These are phyloP conservation scores for Sycophila sp. DNA, from an alignment of 1,140 invertebrate genomes.

Conservation along the genomic window DNA sequence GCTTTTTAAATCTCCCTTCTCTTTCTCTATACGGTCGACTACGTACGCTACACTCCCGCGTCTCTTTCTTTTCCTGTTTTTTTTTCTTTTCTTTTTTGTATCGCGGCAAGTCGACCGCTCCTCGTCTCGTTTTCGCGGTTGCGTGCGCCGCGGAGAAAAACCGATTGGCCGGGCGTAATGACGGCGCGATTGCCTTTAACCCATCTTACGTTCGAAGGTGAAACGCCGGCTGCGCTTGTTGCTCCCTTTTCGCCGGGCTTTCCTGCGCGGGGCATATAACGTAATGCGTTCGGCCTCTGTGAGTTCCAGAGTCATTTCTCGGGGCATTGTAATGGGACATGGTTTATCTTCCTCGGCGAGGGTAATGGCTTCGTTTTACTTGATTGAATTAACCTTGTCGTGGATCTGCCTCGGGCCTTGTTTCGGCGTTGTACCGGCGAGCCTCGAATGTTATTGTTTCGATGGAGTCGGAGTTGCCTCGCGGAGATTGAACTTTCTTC, in stretches of 20 bases:
- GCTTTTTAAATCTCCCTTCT: not conserved
- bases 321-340: not conserved
- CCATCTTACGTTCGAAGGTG: not conserved
- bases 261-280: not conserved
- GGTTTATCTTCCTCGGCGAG: not conserved
- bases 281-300: conserved; percentile 3
- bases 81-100: conserved; percentile 7
- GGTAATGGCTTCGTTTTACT: not conserved
- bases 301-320: conserved; percentile 5
- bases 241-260: not conserved
- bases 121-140: conserved; percentile 18
- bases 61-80: not conserved
- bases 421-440: no score
- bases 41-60: not conserved
- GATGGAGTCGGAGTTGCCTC: no score
- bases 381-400: conserved; percentile 12
- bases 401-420: no score
- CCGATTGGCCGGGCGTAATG: not conserved
- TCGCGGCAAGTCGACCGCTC: no score
- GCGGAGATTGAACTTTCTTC: no score
- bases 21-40: not conserved
- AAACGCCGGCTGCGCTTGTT: not conserved
- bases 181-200: conserved; percentile 1
- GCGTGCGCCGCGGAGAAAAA: conserved; percentile 4
- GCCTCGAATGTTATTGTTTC: no score